Evolutionary conservation across 2,888 invertebrate species (phyloP).

Genomic region (Apeira syringaria): DNA sequence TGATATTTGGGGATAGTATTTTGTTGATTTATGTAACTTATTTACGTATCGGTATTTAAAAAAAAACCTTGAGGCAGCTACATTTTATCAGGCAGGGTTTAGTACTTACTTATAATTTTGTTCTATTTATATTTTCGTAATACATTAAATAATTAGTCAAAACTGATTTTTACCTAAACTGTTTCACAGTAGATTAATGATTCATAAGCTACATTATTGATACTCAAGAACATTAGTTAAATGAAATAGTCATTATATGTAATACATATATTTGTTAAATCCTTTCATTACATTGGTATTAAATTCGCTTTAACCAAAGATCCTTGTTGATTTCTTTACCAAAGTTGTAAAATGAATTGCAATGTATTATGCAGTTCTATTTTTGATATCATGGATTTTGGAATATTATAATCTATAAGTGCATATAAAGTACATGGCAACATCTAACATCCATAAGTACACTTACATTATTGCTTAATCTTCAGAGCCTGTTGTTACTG

Average conservation of each 20-base stretch:
- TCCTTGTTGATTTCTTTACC: conserved; percentile 44
- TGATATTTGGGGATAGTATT: conserved; percentile 32
- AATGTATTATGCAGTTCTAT: conserved; percentile 35
- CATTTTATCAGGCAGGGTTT: conserved; percentile 14
- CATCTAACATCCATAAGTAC: too few relatives aligned
- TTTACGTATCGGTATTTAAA: conserved; percentile 18
- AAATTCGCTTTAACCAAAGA: conserved; percentile 49
- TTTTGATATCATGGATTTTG: conserved; percentile 42
- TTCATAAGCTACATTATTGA: not conserved
- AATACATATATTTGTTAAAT: too few relatives aligned
- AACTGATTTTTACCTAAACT: not conserved
- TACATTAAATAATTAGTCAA: not conserved
- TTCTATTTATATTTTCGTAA: not conserved
- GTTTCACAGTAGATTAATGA: too few relatives aligned
- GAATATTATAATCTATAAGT: conserved; percentile 13
- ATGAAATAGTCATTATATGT: too few relatives aligned
- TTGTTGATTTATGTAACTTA: conserved; percentile 29
- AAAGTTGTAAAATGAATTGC: conserved; percentile 47
- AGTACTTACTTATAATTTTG: conserved; percentile 7
- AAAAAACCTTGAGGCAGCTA: conserved; percentile 13
- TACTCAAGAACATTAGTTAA: not conserved
- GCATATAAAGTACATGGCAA: conserved; percentile 11
- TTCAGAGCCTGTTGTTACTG: too few relatives aligned
- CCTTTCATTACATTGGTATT: conserved; percentile 18
- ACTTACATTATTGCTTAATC: too few relatives aligned